Conservation (phyloP, 2,888 invertebrate genomes). For the Eristalis pertinax region DNA sequence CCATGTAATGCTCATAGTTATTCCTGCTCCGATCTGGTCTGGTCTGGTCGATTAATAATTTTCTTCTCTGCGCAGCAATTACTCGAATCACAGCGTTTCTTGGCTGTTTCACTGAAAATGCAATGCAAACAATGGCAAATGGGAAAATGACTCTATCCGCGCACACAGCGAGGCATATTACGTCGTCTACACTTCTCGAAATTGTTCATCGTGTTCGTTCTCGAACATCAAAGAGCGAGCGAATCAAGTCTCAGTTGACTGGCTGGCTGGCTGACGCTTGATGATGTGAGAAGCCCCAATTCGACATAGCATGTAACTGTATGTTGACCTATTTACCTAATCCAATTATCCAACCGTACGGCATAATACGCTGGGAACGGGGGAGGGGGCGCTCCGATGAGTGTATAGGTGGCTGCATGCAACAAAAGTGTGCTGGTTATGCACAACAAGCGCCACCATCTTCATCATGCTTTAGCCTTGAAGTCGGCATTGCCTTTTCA, state of each 20-base stretch:
- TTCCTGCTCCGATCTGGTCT: no score
- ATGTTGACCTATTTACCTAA: conserved; percentile 69
- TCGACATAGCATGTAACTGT: conserved; percentile 42
- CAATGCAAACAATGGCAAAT: neutral
- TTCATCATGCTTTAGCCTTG: conserved; percentile 60
- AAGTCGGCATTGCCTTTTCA: conserved; percentile 46
- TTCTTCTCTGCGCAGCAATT: neutral
- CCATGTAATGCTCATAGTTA: neutral
- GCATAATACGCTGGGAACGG: no score
- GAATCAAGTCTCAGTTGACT: conserved; percentile 41
- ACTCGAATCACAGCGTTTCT: neutral
- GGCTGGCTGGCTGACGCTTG: neutral
- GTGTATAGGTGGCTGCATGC: neutral
- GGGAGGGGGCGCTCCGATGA: neutral
- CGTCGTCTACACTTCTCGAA: neutral
- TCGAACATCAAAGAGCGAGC: conserved; percentile 25
- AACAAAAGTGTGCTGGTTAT: neutral
- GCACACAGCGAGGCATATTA: no score
- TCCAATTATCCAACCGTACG: conserved; percentile 51
- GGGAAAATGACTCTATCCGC: no score
- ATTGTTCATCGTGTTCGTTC: conserved; percentile 10
- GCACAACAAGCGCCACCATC: conserved; percentile 32
- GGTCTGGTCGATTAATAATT: neutral
- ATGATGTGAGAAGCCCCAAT: conserved; percentile 55
- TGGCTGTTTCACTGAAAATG: neutral